A percentile compares a stretch with the other conserved stretches of the same genome.
Evolutionary conservation across 2,888 invertebrate genomes (phyloP).

Genomic region (Cephus pulcher): DNA sequence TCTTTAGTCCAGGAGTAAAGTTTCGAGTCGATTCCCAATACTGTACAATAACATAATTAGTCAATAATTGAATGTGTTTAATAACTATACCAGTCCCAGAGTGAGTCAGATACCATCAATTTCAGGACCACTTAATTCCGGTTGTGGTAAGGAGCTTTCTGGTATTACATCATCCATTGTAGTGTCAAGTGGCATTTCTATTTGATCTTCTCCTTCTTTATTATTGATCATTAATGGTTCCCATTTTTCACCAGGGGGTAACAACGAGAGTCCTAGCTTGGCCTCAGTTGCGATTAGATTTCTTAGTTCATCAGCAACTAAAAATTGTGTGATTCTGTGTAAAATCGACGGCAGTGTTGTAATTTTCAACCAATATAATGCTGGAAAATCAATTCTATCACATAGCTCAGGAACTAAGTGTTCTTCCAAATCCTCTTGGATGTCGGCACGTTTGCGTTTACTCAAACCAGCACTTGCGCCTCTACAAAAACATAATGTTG

Average conservation of each 20-base stretch:
- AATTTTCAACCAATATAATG: constrained; percentile 87
- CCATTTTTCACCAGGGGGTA: constrained; percentile 56
- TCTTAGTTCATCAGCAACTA: constrained; percentile 81
- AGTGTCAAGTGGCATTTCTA: constrained; percentile 29
- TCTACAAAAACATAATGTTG: constrained; percentile 51
- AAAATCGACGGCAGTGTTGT: constrained; percentile 86
- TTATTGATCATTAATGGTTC: constrained; percentile 44
- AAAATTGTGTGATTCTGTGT: constrained; percentile 78
- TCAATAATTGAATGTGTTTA: background rate
- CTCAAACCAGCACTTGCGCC: constrained; percentile 51
- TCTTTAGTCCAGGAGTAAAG: constrained; percentile 67
- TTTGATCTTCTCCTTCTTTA: constrained; percentile 22
- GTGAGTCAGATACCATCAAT: constrained; percentile 39
- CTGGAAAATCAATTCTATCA: constrained; percentile 77
- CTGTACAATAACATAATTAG: constrained; percentile 26
- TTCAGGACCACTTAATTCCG: constrained; percentile 35
- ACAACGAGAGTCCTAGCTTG: constrained; percentile 58
- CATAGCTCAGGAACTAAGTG: constrained; percentile 91
- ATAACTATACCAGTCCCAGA: background rate
- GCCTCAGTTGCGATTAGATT: constrained; percentile 68
- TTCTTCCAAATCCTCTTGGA: constrained; percentile 72
- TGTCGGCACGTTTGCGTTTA: constrained; percentile 64
- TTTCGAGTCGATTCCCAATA: constrained; percentile 37
- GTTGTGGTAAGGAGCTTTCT: constrained; percentile 19
- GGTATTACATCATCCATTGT: constrained; percentile 29